Conservation (phyloP, 2,888 invertebrate species). For the Spialia ferax region DNA sequence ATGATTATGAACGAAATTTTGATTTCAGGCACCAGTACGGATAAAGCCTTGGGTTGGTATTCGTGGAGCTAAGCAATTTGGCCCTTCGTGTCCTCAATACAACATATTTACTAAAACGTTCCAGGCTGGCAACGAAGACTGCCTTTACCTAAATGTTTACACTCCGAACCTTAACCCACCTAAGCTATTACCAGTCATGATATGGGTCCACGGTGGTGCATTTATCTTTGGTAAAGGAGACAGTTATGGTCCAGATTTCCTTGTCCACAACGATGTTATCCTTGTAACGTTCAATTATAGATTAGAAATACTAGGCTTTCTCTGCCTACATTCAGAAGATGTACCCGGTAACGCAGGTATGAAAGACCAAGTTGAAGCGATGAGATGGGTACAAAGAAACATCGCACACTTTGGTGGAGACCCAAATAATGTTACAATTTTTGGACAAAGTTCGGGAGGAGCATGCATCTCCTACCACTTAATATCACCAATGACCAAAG, state of each 20-base stretch:
- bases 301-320: constrained; percentile 70
- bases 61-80: constrained; percentile 64
- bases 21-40: constrained; percentile 67
- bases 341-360: constrained; percentile 78
- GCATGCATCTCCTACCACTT: constrained; percentile 65
- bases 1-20: not conserved
- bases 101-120: constrained; percentile 47
- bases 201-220: constrained; percentile 73
- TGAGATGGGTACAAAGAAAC: constrained; percentile 72
- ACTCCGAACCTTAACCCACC: constrained; percentile 59
- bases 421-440: constrained; percentile 72
- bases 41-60: constrained; percentile 67
- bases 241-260: constrained; percentile 69
- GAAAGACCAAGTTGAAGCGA: constrained; percentile 77
- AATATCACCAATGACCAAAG: constrained; percentile 75
- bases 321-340: constrained; percentile 69
- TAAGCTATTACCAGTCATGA: constrained; percentile 65
- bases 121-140: constrained; percentile 63
- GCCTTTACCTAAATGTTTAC: constrained; percentile 75
- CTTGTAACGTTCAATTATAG: constrained; percentile 77
- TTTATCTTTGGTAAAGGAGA: constrained; percentile 64
- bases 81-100: constrained; percentile 60
- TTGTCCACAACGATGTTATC: constrained; percentile 66
- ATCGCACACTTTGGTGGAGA: constrained; percentile 73
- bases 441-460: constrained; percentile 77